A percentile compares a stretch with the other conserved stretches of the same genome.
Conservation (phyloP, 2,797 vertebrate genomes). For the Periophthalmus magnuspinnatus region DNA sequence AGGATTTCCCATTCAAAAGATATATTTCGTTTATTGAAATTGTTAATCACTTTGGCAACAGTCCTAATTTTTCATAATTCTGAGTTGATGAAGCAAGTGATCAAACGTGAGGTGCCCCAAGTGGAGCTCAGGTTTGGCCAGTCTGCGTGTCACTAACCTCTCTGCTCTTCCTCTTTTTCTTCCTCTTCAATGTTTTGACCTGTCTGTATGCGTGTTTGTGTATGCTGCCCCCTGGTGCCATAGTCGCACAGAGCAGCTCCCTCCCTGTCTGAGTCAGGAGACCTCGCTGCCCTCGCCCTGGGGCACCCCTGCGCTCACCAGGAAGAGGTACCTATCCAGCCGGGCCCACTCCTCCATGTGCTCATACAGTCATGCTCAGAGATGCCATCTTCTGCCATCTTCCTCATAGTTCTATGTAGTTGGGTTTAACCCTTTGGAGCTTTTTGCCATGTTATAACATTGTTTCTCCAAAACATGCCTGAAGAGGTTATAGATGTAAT, state of each 20-base stretch:
- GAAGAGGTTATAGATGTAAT: too few species aligned
- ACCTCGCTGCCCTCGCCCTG: slow-evolving; percentile 98
- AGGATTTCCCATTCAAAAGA: too few species aligned
- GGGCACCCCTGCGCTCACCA: slow-evolving; percentile 96
- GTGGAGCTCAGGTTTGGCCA: background rate
- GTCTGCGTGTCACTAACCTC: slow-evolving; percentile 9
- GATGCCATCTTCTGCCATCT: background rate
- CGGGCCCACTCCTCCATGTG: background rate
- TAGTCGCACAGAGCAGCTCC: slow-evolving; percentile 97
- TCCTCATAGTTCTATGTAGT: background rate
- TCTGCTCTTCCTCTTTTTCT: slow-evolving; percentile 43
- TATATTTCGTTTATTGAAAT: too few species aligned
- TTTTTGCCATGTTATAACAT: too few species aligned
- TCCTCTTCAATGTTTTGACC: slow-evolving; percentile 71
- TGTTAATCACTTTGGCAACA: too few species aligned
- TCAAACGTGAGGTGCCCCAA: background rate
- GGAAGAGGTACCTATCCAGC: slow-evolving; percentile 94
- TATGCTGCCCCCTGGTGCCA: slow-evolving; percentile 71
- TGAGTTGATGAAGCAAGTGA: background rate
- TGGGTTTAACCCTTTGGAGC: too few species aligned
- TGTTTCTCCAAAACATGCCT: too few species aligned
- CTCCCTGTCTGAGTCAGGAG: slow-evolving; percentile 98
- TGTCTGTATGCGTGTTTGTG: slow-evolving; percentile 42
- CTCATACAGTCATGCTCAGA: background rate
- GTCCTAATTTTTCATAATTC: too few species aligned